Conservation (phyloP, 92 coral and sea anemone genomes). For the Diadumene lineata region DNA sequence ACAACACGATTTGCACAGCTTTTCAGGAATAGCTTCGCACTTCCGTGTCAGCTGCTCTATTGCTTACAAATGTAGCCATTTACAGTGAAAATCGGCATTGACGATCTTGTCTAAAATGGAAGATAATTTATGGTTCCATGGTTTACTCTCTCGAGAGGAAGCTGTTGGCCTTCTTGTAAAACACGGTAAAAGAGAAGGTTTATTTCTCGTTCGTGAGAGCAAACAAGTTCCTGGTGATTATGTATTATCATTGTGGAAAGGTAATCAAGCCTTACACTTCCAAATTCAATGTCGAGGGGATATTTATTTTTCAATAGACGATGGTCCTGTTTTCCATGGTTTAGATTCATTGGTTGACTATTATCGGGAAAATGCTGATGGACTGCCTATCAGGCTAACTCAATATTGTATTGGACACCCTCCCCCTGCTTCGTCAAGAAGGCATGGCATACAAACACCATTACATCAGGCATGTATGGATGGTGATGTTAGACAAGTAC, state of each 20-base stretch:
- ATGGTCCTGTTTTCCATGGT: constrained; percentile 93
- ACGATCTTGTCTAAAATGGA: neutral
- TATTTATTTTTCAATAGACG: constrained; percentile 83
- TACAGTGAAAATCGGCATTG: neutral
- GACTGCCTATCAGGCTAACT: constrained; percentile 74
- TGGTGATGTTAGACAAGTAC: constrained; percentile 73
- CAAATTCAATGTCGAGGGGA: constrained; percentile 94
- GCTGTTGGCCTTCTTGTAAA: constrained; percentile 75
- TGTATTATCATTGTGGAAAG: constrained; percentile 90
- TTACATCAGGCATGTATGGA: constrained; percentile 78
- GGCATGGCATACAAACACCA: constrained; percentile 72
- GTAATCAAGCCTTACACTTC: constrained; percentile 87
- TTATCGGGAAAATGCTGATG: constrained; percentile 90
- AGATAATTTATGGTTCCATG: constrained; percentile 89
- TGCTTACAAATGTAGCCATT: constrained; percentile 16
- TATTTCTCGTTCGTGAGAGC: constrained; percentile 93
- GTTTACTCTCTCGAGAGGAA: constrained; percentile 86
- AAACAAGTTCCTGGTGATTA: constrained; percentile 81
- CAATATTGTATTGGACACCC: constrained; percentile 76
- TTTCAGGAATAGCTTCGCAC: neutral
- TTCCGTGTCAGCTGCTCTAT: constrained; percentile 8
- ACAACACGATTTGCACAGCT: neutral
- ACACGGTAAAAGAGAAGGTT: constrained; percentile 85
- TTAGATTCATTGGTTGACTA: constrained; percentile 83
- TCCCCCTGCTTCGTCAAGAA: constrained; percentile 90